Evolutionary conservation across 2,797 vertebrate genomes (phyloP), one percentile per base, ranked within the genome.

Genomic region (Remorina albescens): DNA sequence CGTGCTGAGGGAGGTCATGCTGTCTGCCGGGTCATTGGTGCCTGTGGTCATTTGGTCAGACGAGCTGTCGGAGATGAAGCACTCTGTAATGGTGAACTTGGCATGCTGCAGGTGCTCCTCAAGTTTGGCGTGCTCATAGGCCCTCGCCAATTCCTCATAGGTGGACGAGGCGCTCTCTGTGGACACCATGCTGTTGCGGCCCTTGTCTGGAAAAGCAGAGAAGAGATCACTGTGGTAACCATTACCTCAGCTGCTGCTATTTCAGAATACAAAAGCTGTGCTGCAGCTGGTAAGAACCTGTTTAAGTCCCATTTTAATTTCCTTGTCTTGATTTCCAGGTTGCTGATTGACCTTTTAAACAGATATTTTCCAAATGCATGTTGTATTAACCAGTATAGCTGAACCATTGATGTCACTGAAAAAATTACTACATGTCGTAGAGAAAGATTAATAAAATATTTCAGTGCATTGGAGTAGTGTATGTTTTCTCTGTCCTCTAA

Each of bases 11-110:
- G 98, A 99, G 1, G 98, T 99, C 97, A 99, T 99, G 92, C 98
- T 99, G 94, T 99, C 98, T 0, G 97, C 98, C 0, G 98, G 98
- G 92, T 99, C 98, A 0, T 98, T 99, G 90, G 98, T 99, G 76
- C 97, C 98, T 0, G 97, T 99, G 90, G 98, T 99, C 98, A 99
- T 99, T 93, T 99, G 98, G 94, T 99, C 98, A 0, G 98, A 99
- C 13, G 97, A 98, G 89, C 97, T 98, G 94, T 99, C 97, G 0
- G 97, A 98, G 92, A 99, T 97, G 95, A 99, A 99, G 90, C 97
- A 99, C 91, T 99, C 98, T 0, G 98, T 99, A 91, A 99, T 99
- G 91, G 97, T 99, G 93, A 99, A 99, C 95, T 99, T 99, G 89
- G 98, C 98, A 0, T 99, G 97, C 71, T 98, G 94, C 89, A 99